phyloP scores from a whole-genome alignment of 1,140 invertebrate genomes.

The Belonocnema kinseyi region DNA sequence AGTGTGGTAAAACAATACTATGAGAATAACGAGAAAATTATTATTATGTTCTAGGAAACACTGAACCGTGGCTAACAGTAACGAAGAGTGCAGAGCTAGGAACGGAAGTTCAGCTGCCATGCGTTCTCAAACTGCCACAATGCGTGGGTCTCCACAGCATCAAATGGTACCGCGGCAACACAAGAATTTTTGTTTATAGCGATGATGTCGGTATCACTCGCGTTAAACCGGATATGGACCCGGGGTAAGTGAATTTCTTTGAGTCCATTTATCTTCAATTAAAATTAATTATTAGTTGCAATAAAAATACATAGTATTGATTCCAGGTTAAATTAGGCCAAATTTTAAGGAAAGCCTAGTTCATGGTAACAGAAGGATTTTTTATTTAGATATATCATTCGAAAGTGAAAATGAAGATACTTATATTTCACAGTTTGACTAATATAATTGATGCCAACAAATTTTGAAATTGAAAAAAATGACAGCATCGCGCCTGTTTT shows the following conservation, averaged over 20 bases:
- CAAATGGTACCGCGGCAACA: constrained; percentile 91
- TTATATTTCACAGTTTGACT: no score
- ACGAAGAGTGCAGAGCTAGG: constrained; percentile 76
- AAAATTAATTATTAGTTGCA: no score
- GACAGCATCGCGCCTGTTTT: no score
- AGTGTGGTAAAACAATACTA: background rate
- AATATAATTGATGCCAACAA: no score
- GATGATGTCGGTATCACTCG: constrained; percentile 83
- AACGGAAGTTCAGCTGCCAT: constrained; percentile 83
- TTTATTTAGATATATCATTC: no score
- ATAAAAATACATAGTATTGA: no score
- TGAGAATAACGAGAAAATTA: constrained; percentile 32
- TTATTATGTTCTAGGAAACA: constrained; percentile 67
- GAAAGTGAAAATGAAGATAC: no score
- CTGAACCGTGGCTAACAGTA: constrained; percentile 71
- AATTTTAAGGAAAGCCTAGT: no score
- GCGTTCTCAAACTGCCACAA: constrained; percentile 83
- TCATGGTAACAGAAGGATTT: no score
- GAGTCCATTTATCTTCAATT: background rate
- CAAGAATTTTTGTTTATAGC: constrained; percentile 89
- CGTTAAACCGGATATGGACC: constrained; percentile 84
- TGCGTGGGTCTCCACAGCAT: constrained; percentile 91
- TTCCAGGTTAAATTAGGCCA: no score
- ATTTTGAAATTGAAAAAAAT: no score
- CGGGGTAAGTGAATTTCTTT: constrained; percentile 79